Percentiles rank a stretch among this genome's conserved stretches.
Evolutionary conservation across 2,888 invertebrate genomes (phyloP).

Genomic region (Aphodius granarius): DNA sequence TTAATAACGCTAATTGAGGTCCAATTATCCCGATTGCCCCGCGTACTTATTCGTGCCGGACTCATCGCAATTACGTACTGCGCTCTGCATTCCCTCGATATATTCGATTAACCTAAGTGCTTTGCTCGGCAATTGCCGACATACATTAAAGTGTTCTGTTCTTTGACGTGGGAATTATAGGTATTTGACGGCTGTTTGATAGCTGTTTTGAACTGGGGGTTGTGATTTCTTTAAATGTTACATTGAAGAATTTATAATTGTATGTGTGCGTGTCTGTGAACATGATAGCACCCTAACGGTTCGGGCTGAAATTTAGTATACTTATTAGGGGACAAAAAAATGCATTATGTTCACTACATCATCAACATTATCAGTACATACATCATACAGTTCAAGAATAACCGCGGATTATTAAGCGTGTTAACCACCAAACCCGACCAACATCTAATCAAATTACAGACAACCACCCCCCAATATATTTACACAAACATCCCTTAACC

Average conservation of each 20-base stretch:
- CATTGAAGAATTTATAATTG: too few species aligned
- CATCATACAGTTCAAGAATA: too few species aligned
- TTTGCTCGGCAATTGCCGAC: neutral
- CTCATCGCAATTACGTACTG: neutral
- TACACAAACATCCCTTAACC: neutral
- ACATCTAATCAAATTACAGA: neutral
- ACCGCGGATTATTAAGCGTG: too few species aligned
- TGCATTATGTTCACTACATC: too few species aligned
- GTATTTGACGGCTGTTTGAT: neutral
- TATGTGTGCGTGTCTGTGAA: too few species aligned
- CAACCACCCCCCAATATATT: neutral
- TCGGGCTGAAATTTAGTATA: too few species aligned
- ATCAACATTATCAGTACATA: too few species aligned
- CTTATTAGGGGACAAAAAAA: too few species aligned
- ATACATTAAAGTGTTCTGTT: neutral
- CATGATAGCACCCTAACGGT: too few species aligned
- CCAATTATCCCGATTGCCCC: neutral
- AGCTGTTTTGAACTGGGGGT: too few species aligned
- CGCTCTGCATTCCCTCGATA: neutral
- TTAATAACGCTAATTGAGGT: neutral
- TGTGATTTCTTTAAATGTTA: too few species aligned
- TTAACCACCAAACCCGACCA: neutral
- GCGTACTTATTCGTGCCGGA: neutral
- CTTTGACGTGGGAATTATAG: neutral
- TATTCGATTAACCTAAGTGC: neutral